Percentiles rank a stretch among this genome's conserved stretches.
These are phyloP conservation scores for Chlorodrepanis virens DNA, from an alignment of 2,113 vertebrate genomes.

Conservation along the genomic window DNA sequence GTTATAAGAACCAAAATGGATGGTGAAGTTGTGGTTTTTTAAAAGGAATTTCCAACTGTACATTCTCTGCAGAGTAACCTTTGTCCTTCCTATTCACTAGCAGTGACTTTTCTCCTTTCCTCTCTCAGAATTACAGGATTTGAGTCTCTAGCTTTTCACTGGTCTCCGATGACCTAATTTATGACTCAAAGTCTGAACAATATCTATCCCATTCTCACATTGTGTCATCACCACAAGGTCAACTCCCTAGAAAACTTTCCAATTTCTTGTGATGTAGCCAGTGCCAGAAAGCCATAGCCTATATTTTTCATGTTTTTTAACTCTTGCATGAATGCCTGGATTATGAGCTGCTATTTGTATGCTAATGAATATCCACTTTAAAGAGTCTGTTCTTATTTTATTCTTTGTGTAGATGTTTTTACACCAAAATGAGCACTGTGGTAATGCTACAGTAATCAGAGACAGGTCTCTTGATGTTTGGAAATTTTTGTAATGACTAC, in stretches of 20 bases:
- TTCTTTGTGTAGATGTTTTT: background rate
- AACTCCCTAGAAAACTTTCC: conserved; percentile 11
- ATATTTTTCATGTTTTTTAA: background rate
- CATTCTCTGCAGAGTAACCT: background rate
- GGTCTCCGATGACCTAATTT: conserved; percentile 32
- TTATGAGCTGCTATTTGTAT: background rate
- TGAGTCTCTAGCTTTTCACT: conserved; percentile 22
- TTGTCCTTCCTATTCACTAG: background rate
- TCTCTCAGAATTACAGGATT: background rate
- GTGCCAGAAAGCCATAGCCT: conserved; percentile 8
- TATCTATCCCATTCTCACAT: background rate
- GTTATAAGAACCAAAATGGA: background rate
- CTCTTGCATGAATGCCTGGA: background rate
- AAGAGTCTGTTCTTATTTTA: background rate
- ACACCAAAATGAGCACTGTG: background rate
- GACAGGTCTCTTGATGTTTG: background rate
- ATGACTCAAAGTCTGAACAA: conserved; percentile 7
- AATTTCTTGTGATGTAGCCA: background rate
- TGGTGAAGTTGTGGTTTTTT: background rate
- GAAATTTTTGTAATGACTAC: background rate
- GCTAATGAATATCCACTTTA: background rate
- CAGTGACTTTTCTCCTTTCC: background rate
- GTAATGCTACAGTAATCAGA: background rate
- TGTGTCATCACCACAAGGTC: background rate
- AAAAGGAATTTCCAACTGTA: background rate